Evolutionary conservation across 2,113 vertebrate species (phyloP).

Genomic region (Monopterus albus): DNA sequence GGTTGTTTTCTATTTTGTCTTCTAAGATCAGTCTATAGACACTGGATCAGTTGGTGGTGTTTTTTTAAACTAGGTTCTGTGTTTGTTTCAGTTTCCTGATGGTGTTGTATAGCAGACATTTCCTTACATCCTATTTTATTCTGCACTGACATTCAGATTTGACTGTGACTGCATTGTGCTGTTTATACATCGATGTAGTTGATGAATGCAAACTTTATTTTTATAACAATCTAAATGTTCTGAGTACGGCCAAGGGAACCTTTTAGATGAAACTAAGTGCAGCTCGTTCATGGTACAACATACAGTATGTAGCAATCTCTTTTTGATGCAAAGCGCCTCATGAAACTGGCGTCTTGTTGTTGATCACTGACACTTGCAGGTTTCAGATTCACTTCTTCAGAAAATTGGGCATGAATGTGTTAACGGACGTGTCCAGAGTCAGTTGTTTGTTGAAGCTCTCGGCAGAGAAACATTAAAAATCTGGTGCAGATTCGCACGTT

Average conservation of each 20-base stretch:
- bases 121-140: conserved; percentile 14
- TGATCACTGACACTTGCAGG: background rate
- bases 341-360: conserved; percentile 8
- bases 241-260: background rate
- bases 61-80: conserved; percentile 25
- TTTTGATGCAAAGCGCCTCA: conserved; percentile 20
- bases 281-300: conserved; percentile 23
- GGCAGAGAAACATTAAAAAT: too few relatives aligned
- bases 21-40: conserved; percentile 51
- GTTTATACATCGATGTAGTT: conserved; percentile 26
- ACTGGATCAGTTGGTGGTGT: conserved; percentile 46
- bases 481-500: background rate
- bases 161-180: conserved; percentile 29
- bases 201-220: conserved; percentile 43
- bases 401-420: too few relatives aligned
- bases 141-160: conserved; percentile 48
- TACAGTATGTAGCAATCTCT: conserved; percentile 60
- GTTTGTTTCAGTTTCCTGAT: conserved; percentile 35
- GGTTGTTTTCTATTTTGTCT: conserved; percentile 57
- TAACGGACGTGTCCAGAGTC: background rate
- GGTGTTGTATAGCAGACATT: conserved; percentile 15
- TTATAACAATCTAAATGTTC: conserved; percentile 20
- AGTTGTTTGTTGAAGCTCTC: too few relatives aligned
- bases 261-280: conserved; percentile 21
- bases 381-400: background rate